Conservation (phyloP, 2,888 invertebrate genomes). For the Drosophila cyrtoloma region DNA sequence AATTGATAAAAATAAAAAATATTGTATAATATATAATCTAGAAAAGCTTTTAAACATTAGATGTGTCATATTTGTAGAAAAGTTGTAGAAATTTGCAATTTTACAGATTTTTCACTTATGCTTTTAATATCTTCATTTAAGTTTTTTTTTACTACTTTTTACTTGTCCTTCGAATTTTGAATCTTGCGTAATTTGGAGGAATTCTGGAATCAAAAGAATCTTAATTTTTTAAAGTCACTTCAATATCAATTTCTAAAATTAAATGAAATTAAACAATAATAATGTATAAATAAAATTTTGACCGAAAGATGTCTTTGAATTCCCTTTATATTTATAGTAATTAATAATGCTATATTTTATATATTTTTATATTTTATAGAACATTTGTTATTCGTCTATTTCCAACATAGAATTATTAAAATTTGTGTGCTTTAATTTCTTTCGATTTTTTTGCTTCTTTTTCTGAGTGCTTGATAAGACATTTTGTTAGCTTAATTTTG, state of each 20-base stretch:
- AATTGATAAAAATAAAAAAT: neutral
- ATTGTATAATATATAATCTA: neutral
- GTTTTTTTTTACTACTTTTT: neutral
- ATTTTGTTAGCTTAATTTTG: slow-evolving; percentile 19
- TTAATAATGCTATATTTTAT: neutral
- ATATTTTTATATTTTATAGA: neutral
- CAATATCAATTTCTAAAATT: neutral
- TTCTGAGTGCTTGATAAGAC: slow-evolving; percentile 23
- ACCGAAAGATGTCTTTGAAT: neutral
- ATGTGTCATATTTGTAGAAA: neutral
- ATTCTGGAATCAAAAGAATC: neutral
- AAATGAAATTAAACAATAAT: neutral
- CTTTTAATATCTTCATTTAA: neutral
- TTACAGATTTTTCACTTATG: neutral
- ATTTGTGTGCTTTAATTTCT: slow-evolving; percentile 3
- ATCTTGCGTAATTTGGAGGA: rapidly evolving
- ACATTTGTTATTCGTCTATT: slow-evolving; percentile 2
- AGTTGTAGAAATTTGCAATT: neutral
- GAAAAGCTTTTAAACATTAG: neutral
- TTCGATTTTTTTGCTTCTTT: neutral
- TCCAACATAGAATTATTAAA: too few species aligned
- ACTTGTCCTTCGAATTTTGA: rapidly evolving
- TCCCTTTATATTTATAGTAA: neutral
- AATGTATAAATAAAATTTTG: neutral
- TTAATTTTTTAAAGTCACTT: neutral